phyloP scores from a whole-genome alignment of 2,113 vertebrate genomes.

The Rhynchopsitta pachyrhyncha region DNA sequence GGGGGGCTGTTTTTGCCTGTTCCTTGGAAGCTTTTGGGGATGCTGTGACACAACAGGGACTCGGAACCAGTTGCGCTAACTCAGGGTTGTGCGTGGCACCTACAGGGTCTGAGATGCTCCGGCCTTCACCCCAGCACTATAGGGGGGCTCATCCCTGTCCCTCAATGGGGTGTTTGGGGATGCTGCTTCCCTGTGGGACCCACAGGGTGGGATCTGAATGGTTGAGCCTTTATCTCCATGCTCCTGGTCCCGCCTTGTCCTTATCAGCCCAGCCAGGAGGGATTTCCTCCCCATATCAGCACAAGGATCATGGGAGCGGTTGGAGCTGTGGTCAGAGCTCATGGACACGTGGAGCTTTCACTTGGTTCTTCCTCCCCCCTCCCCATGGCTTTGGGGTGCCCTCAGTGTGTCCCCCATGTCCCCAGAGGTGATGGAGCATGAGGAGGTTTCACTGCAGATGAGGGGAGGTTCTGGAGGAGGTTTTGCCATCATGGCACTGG shows the following conservation, averaged over 20 bases:
- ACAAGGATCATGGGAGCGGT: neutral
- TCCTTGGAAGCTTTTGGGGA: neutral
- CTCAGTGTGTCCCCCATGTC: neutral
- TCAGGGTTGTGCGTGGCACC: neutral
- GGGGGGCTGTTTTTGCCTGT: neutral
- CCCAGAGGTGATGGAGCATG: accelerated
- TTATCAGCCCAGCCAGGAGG: neutral
- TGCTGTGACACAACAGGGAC: neutral
- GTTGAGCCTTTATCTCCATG: neutral
- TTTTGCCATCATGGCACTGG: neutral
- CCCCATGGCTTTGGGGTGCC: neutral
- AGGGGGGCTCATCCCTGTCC: neutral
- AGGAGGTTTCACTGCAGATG: neutral
- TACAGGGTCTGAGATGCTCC: neutral
- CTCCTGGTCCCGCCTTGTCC: neutral
- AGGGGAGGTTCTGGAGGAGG: neutral
- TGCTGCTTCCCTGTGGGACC: neutral
- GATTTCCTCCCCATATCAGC: neutral
- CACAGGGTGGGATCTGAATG: neutral
- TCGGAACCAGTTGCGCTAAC: neutral
- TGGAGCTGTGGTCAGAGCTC: neutral
- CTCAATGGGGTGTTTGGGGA: neutral
- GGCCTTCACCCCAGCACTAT: neutral
- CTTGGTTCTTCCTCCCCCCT: neutral
- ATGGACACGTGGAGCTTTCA: neutral